These are phyloP conservation scores for Lasioglossum oenotherae DNA, from an alignment of 2,888 invertebrate genomes.

Conservation along the genomic window DNA sequence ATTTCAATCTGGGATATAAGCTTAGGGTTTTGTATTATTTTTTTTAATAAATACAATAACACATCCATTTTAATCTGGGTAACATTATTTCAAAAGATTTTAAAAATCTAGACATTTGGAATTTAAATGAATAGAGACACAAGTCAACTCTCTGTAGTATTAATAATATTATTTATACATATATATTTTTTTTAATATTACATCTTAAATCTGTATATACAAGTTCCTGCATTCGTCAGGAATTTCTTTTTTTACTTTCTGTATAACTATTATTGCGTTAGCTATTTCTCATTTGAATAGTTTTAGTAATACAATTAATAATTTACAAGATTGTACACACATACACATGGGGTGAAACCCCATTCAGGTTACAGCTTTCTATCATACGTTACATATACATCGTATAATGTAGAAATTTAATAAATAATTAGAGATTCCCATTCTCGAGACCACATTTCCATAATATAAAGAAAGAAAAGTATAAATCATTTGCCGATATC, in stretches of 20 bases:
- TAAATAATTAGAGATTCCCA: conserved; percentile 69
- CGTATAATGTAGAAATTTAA: conserved; percentile 74
- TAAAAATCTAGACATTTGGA: not conserved
- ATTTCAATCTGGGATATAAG: not conserved
- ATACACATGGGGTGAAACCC: conserved; percentile 64
- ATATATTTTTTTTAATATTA: conserved; percentile 75
- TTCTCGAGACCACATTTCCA: conserved; percentile 38
- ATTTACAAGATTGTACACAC: conserved; percentile 82
- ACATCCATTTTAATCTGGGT: not conserved
- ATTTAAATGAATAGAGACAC: conserved; percentile 9
- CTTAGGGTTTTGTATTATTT: too few species aligned
- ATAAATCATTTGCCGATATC: conserved; percentile 21
- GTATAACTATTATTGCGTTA: conserved; percentile 72
- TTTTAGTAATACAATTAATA: conserved; percentile 74
- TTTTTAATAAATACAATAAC: too few species aligned
- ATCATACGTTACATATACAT: conserved; percentile 65
- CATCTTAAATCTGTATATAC: conserved; percentile 80
- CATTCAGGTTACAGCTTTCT: conserved; percentile 64
- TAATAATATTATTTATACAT: conserved; percentile 74
- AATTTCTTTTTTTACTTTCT: conserved; percentile 57
- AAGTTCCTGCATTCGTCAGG: conserved; percentile 63
- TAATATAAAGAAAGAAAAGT: conserved; percentile 12
- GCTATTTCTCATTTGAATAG: conserved; percentile 53
- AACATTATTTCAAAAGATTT: not conserved
- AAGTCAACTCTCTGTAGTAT: conserved; percentile 35